Evolutionary conservation across 23 tunicate genomes (phyloP).

Genomic region (Corella eumyota): DNA sequence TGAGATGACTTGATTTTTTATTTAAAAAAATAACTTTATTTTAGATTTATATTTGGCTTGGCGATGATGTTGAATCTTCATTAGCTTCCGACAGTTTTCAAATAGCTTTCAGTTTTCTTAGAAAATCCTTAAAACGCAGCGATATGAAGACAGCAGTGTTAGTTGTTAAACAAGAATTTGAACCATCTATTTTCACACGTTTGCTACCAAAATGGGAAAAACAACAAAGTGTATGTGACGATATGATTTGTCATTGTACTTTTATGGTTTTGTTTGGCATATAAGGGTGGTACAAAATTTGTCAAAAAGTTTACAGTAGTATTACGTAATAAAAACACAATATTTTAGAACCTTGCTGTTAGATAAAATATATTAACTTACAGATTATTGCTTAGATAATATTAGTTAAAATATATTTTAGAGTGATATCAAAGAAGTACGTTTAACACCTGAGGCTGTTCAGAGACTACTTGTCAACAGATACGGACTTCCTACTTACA

Average conservation of each 20-base stretch:
- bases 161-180: constrained; percentile 36
- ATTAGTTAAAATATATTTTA: too few relatives aligned
- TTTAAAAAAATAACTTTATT: background rate
- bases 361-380: too few relatives aligned
- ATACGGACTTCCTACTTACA: constrained; percentile 14
- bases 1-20: too few relatives aligned
- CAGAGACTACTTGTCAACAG: constrained; percentile 11
- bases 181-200: constrained; percentile 53
- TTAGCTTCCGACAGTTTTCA: constrained; percentile 12
- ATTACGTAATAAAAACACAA: too few relatives aligned
- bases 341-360: too few relatives aligned
- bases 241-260: background rate
- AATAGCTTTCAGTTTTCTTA: constrained; percentile 11
- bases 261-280: too few relatives aligned
- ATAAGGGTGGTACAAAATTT: too few relatives aligned
- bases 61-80: background rate
- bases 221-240: background rate
- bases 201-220: constrained; percentile 54
- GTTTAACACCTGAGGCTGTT: constrained; percentile 5
- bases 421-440: background rate
- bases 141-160: constrained; percentile 29
- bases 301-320: too few relatives aligned
- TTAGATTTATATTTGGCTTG: constrained; percentile 20
- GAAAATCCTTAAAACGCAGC: background rate
- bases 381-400: too few relatives aligned